Base-by-base conservation (phyloP, 2,797 vertebrate species). In the Chromis chromis region DNA sequence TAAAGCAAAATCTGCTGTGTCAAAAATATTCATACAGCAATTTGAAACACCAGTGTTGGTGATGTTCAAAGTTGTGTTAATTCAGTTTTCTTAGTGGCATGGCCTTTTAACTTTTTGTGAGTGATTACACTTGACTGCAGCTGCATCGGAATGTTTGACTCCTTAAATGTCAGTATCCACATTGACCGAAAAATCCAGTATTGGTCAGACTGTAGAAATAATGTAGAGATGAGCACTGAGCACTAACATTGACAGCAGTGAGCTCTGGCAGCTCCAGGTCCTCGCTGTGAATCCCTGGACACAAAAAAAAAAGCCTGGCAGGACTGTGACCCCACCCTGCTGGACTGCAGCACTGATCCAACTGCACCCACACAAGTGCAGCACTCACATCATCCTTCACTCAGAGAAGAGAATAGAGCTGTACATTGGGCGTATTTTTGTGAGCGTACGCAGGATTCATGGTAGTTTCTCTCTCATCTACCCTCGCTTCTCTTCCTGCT, bases 301-400 rank as follows among this genome's bases (percentile, higher is more conserved):
- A 54, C 1, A 4, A 42, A 4, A 50, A 25, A n/a, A 12, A 50
- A 59, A 52, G 39, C 46, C 54, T 55, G 53, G 58, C 74, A 66
- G 27, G 40, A 46, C 42, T 4, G 2, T 58, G 61, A 73, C 28
- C 39, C 1, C 8, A 70, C 57, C 52, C 49, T 50, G 58, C 50
- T 28, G 50, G 66, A 80, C 64, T 65, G 22, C n/a, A 61, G 27
- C 60, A 56, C 33, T 36, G n/a, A 70, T 72, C 48, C 53, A 74
- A 62, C 36, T 73, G 53, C 57, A 61, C 28, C 49, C 53, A 70
- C 54, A 39, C 48, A 16, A 22, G 64, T 48, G 11, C 65, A 73
- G 44, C 52, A 53, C 62, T 73, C 57, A 44, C 17, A 59, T 75
- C 73, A 40, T 39, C 44, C 61, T 65, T 67, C 17, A n/a, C 1